phyloP scores from a whole-genome alignment of 2,113 vertebrate species.

The Eidolon helvum region DNA sequence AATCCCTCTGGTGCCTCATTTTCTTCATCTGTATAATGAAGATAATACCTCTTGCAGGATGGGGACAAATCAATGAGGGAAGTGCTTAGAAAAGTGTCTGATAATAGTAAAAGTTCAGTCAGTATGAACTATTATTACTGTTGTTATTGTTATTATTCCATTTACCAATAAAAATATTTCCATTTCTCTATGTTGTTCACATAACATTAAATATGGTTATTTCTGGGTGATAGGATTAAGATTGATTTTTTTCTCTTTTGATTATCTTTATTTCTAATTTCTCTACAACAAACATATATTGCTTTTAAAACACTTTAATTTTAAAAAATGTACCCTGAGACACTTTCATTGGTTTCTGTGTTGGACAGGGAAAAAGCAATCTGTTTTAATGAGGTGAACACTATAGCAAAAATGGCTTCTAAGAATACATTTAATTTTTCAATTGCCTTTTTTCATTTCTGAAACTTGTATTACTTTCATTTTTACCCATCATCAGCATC shows the following conservation, averaged over 20 bases:
- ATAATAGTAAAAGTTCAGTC: not conserved
- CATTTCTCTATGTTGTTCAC: not conserved
- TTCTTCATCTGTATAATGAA: not conserved
- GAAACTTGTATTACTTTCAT: not conserved
- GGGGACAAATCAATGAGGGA: not conserved
- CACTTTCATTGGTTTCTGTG: not conserved
- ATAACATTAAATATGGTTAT: not conserved
- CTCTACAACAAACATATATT: not conserved
- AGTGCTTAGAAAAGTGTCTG: not conserved
- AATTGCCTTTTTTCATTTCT: not conserved
- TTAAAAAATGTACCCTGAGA: not conserved
- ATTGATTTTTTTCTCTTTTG: constrained; percentile 5
- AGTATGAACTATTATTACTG: not conserved
- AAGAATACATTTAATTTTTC: constrained; percentile 15
- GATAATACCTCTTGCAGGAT: not conserved
- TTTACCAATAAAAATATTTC: not conserved
- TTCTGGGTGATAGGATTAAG: not conserved
- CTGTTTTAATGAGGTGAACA: not conserved
- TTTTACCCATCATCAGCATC: not conserved
- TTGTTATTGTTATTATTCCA: not conserved
- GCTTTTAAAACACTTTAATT: constrained; percentile 1
- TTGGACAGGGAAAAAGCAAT: not conserved
- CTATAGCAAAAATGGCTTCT: not conserved
- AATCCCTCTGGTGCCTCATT: not conserved
- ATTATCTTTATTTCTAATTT: not conserved